Conservation (phyloP, 2,797 vertebrate species). For the Acridotheres tristis region DNA sequence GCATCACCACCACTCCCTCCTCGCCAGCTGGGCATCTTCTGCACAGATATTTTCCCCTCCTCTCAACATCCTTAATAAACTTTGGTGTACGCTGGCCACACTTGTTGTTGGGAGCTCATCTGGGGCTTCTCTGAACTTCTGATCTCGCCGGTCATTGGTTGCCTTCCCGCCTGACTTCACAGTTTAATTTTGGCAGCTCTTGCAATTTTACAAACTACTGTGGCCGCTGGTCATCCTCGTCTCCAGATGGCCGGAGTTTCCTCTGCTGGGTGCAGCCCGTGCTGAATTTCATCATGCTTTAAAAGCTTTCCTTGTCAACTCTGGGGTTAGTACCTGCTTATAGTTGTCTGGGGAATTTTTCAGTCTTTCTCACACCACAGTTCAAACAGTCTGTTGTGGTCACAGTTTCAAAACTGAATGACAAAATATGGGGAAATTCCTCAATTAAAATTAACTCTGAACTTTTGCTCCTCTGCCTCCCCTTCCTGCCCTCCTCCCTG, state of each 20-base stretch:
- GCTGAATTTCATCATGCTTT: neutral
- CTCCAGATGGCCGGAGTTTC: conserved; percentile 63
- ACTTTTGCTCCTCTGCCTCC: conserved; percentile 54
- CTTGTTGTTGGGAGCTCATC: conserved; percentile 70
- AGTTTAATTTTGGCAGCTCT: conserved; percentile 77
- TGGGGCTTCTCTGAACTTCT: conserved; percentile 75
- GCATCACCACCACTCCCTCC: conserved; percentile 87
- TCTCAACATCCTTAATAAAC: conserved; percentile 68
- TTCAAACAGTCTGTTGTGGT: conserved; percentile 73
- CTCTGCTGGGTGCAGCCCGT: conserved; percentile 6
- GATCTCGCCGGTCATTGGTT: conserved; percentile 70
- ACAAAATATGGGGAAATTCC: conserved; percentile 80
- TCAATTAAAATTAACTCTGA: conserved; percentile 77
- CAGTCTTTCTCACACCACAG: neutral
- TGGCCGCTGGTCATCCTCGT: conserved; percentile 41
- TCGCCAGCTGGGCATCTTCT: conserved; percentile 88
- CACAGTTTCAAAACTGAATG: conserved; percentile 73
- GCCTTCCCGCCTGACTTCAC: conserved; percentile 70
- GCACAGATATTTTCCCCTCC: conserved; percentile 60
- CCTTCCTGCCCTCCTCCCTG: neutral
- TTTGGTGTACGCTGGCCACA: conserved; percentile 54
- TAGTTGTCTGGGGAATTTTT: conserved; percentile 52
- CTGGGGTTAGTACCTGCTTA: conserved; percentile 18
- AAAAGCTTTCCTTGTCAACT: conserved; percentile 37
- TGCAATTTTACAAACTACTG: conserved; percentile 47